These are phyloP conservation scores for Oryzias javanicus DNA, from an alignment of 2,113 vertebrate genomes.

Conservation along the genomic window DNA sequence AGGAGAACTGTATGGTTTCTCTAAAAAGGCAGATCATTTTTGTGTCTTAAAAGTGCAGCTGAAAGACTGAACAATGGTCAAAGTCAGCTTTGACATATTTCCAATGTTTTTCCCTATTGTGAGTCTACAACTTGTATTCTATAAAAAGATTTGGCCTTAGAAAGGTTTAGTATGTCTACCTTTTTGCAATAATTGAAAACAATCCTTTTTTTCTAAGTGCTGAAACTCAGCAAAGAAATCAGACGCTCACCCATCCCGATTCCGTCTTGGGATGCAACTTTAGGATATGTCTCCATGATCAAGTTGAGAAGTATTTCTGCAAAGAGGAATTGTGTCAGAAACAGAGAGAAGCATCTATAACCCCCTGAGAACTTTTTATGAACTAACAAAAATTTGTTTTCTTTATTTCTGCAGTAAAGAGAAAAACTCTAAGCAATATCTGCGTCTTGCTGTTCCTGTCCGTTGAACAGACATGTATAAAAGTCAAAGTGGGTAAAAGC, in stretches of 20 bases:
- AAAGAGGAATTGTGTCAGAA: conserved; percentile 1
- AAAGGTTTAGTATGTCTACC: too few relatives aligned
- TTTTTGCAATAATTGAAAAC: too few relatives aligned
- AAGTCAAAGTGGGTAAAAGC: conserved; percentile 35
- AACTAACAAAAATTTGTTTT: conserved; percentile 15
- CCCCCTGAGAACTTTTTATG: neutral
- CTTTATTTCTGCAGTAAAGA: conserved; percentile 25
- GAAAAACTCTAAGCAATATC: conserved; percentile 37
- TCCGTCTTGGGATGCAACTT: conserved; percentile 29
- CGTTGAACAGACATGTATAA: conserved; percentile 25
- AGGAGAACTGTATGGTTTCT: too few relatives aligned
- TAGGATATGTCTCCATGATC: conserved; percentile 46
- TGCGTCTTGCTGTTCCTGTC: conserved; percentile 48
- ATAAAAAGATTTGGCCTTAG: too few relatives aligned
- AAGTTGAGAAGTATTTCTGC: conserved; percentile 46
- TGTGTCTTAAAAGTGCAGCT: too few relatives aligned
- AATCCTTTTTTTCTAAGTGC: too few relatives aligned
- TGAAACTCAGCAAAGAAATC: neutral
- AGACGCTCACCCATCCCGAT: conserved; percentile 58
- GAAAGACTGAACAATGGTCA: too few relatives aligned
- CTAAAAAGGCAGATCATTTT: too few relatives aligned
- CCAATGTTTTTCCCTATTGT: too few relatives aligned
- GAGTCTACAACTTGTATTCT: too few relatives aligned
- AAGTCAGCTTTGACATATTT: too few relatives aligned
- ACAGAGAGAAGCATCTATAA: neutral